Evolutionary conservation across 2,113 vertebrate genomes (phyloP).

Genomic region (Seriola dumerili): DNA sequence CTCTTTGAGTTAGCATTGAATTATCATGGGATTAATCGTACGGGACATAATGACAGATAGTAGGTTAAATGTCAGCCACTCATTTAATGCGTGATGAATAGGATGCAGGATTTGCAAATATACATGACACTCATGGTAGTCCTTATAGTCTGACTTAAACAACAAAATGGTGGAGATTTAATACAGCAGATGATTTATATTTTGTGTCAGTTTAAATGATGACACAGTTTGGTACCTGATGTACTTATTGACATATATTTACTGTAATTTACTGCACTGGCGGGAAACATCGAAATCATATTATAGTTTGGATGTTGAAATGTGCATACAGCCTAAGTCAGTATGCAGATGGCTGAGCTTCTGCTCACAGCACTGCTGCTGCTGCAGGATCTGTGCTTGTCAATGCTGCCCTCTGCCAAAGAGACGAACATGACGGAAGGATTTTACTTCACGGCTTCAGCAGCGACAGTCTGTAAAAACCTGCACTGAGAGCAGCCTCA

Average conservation of each 20-base stretch:
- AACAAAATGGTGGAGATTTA: not conserved
- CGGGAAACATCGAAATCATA: no score
- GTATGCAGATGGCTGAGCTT: constrained; percentile 2
- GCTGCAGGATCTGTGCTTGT: constrained; percentile 14
- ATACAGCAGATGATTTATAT: not conserved
- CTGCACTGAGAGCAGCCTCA: not conserved
- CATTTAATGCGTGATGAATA: constrained; percentile 34
- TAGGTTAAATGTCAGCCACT: constrained; percentile 51
- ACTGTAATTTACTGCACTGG: not conserved
- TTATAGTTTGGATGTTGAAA: not conserved
- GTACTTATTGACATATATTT: not conserved
- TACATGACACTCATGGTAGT: constrained; percentile 2
- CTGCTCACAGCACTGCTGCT: not conserved
- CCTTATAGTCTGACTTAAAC: constrained; percentile 2
- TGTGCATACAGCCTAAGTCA: not conserved
- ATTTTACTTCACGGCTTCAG: constrained; percentile 17
- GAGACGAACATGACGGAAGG: not conserved
- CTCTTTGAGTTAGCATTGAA: constrained; percentile 39
- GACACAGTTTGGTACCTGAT: not conserved
- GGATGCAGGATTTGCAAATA: constrained; percentile 28
- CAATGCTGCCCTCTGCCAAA: constrained; percentile 18
- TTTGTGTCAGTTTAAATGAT: not conserved
- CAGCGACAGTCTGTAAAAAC: not conserved
- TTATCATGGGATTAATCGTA: constrained; percentile 65
- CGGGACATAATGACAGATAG: constrained; percentile 53